phyloP scores from a whole-genome alignment of 2,888 invertebrate genomes.

The Seira musarum region DNA sequence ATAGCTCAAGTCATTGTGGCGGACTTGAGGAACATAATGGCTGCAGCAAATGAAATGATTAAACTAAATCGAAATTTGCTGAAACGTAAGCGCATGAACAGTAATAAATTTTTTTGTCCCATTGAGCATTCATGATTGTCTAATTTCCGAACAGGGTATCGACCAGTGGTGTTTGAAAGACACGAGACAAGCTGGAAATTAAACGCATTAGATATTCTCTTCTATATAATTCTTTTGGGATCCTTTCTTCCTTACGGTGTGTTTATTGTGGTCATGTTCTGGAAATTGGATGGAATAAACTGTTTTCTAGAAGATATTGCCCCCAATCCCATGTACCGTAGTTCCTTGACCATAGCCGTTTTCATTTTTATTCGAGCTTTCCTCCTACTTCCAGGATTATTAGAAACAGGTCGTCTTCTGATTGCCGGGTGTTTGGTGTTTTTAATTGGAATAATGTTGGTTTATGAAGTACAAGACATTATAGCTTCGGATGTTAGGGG shows the following conservation, averaged over 20 bases:
- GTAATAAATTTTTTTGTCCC: background rate
- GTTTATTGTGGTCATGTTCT: background rate
- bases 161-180: background rate
- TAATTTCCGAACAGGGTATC: background rate
- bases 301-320: background rate
- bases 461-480: too few species aligned
- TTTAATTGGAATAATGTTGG: background rate
- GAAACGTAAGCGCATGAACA: background rate
- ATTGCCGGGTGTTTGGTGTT: too few species aligned
- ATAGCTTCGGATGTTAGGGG: too few species aligned
- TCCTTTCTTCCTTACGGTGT: constrained; percentile 12
- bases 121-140: too few species aligned
- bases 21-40: background rate
- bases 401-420: background rate
- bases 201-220: background rate
- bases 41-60: background rate
- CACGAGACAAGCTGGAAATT: background rate
- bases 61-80: background rate
- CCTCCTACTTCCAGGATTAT: too few species aligned
- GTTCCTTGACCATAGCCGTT: too few species aligned
- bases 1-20: background rate
- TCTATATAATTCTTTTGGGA: too few species aligned
- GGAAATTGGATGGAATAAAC: background rate
- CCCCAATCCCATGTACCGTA: background rate
- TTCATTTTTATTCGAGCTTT: too few species aligned